Evolutionary conservation across 2,888 invertebrate genomes (phyloP).

Genomic region (Lordiphosa andalusiaca): DNA sequence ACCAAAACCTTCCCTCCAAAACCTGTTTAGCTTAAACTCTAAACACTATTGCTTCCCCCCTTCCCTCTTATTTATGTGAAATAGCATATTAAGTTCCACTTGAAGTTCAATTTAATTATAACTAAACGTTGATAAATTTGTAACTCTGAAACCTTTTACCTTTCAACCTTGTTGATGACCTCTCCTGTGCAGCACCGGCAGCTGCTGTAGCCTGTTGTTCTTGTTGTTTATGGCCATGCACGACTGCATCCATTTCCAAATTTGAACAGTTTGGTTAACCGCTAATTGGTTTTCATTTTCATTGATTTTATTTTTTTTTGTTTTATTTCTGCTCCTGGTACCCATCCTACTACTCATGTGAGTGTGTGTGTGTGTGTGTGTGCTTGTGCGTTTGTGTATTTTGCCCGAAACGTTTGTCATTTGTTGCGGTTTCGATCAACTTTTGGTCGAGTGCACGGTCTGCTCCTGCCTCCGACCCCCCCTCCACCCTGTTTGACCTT

Average conservation of each 20-base stretch:
- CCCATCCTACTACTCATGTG: neutral
- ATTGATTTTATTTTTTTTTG: conserved; percentile 61
- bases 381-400: conserved; percentile 31
- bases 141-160: conserved; percentile 38
- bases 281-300: conserved; percentile 73
- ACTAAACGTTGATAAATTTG: conserved; percentile 29
- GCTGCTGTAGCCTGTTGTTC: conserved; percentile 21
- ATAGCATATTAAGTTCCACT: neutral
- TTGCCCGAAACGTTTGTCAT: conserved; percentile 65
- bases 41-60: no score
- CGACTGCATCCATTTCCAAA: conserved; percentile 72
- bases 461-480: neutral
- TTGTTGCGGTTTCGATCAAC: conserved; percentile 69
- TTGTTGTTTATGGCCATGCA: conserved; percentile 57
- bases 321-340: conserved; percentile 10
- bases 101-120: conserved; percentile 10
- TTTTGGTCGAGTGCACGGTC: conserved; percentile 49
- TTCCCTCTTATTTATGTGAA: neutral
- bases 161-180: conserved; percentile 29
- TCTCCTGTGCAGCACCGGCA: conserved; percentile 18
- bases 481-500: conserved; percentile 47
- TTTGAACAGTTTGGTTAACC: conserved; percentile 74
- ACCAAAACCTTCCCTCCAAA: no score
- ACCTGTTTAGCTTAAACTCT: no score
- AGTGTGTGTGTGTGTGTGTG: conserved; percentile 3